These are phyloP conservation scores for Parambassis ranga DNA, from an alignment of 2,797 vertebrate species.

Conservation along the genomic window DNA sequence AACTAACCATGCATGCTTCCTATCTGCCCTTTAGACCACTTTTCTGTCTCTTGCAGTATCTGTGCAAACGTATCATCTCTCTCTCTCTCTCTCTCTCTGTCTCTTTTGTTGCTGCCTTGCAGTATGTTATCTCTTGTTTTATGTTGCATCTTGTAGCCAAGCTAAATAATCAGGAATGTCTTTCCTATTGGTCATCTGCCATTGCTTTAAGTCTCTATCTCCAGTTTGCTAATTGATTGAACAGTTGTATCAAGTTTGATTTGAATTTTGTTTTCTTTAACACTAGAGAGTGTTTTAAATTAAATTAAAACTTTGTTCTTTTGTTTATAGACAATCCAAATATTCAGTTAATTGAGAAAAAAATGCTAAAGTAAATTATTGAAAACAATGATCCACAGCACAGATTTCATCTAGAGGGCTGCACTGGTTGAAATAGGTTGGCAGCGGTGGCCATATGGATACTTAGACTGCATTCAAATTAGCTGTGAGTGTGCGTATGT, in stretches of 20 bases:
- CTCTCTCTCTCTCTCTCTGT: constrained; percentile 12
- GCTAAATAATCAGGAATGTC: too few relatives aligned
- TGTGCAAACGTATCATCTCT: constrained; percentile 14
- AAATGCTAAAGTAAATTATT: too few relatives aligned
- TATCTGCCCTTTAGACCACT: constrained; percentile 15
- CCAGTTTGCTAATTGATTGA: too few relatives aligned
- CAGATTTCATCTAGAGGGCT: too few relatives aligned
- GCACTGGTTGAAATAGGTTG: constrained; percentile 14
- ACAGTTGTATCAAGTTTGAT: too few relatives aligned
- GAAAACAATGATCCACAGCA: too few relatives aligned
- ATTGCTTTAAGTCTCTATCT: constrained; percentile 5
- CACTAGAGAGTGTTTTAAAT: too few relatives aligned
- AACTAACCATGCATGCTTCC: constrained; percentile 9
- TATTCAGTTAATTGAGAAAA: too few relatives aligned
- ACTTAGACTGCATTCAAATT: constrained; percentile 57
- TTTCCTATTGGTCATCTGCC: too few relatives aligned
- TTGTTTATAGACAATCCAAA: too few relatives aligned
- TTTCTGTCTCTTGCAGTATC: constrained; percentile 15
- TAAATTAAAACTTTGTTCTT: too few relatives aligned
- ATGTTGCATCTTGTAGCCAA: background rate
- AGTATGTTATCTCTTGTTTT: constrained; percentile 24
- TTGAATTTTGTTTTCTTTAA: too few relatives aligned
- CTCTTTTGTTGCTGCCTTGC: constrained; percentile 3
- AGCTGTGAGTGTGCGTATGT: constrained; percentile 17
- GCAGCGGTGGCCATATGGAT: constrained; percentile 46